Evolutionary conservation across 2,888 invertebrate species (phyloP), one percentile per base, ranked within the genome.

Genomic region (Ephialtes manifestator): DNA sequence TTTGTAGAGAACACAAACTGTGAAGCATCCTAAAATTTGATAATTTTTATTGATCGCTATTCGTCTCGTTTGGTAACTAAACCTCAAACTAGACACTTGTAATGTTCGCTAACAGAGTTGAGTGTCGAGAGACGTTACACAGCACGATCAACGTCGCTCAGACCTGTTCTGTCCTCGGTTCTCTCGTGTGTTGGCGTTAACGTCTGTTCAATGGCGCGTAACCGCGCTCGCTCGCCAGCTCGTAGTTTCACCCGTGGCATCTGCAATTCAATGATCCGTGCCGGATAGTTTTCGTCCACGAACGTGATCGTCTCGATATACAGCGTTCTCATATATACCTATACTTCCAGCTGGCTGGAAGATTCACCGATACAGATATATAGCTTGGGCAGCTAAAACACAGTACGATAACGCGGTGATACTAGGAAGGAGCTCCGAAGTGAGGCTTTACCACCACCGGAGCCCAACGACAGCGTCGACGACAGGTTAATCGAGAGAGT

Each of bases 181-280:
- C 39, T 53, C 53, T 78, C 31, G 55, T 46, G 78, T 65, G 78
- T 82, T 83, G 82, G 88, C 88, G 87, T 89, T 88, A 88, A 88
- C 88, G 89, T 89, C 87, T 88, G 90, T 90, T 89, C 88, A 89
- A 89, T 88, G 85, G 88, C 85, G 81, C 83, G 81, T 78, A 83
- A 84, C 60, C 74, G 74, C 76, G 65, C 53, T 43, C 76, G 76
- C 53, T 84, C 75, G 63, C 68, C 58, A 48, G 68, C 35, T 39
- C 65, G 65, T 20, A 75, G 75, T 85, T 84, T 83, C 70, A 76
- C 31, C 75, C 76, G 85, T 72, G 76, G 77, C 87, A 91, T 90
- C 90, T 91, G 90, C 90, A 90, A 91, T 91, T 91, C 90, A 91
- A 91, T 90, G 89, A 90, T 90, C 90, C 86, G 86, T 89, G 68